Conservation (phyloP, 1,140 invertebrate genomes). For the Calosoma granatense region DNA sequence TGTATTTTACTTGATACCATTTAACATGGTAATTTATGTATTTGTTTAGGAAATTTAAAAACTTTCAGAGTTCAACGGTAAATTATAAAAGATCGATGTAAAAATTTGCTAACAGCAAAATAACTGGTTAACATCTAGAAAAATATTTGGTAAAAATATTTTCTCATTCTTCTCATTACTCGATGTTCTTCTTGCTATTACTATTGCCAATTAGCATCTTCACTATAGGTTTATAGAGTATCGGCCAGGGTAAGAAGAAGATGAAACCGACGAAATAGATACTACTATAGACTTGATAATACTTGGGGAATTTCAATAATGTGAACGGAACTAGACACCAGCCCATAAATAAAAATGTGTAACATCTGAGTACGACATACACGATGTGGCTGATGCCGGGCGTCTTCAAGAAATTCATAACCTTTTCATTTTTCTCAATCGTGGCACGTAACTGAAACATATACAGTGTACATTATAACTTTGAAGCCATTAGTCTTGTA, state of each 20-base stretch:
- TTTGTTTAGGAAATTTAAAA: too few species aligned
- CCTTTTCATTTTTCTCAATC: constrained; percentile 38
- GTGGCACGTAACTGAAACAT: constrained; percentile 42
- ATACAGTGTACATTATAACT: too few species aligned
- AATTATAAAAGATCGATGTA: too few species aligned
- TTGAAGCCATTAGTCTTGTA: too few species aligned
- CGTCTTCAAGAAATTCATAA: constrained; percentile 37
- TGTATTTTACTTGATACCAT: too few species aligned
- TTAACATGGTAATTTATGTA: too few species aligned
- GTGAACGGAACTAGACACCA: constrained; percentile 76
- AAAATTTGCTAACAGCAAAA: too few species aligned
- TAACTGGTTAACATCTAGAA: too few species aligned
- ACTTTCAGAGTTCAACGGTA: too few species aligned
- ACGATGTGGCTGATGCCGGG: constrained; percentile 30
- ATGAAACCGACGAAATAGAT: constrained; percentile 55
- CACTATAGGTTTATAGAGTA: constrained; percentile 36
- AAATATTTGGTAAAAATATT: background rate
- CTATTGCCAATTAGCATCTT: constrained; percentile 13
- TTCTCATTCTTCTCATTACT: background rate
- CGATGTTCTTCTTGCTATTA: background rate
- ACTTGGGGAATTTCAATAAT: constrained; percentile 56
- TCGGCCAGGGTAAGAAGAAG: constrained; percentile 49
- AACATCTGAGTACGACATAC: constrained; percentile 57
- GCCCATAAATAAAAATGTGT: constrained; percentile 73
- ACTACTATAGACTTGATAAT: constrained; percentile 46